Evolutionary conservation across 2,113 vertebrate genomes (phyloP), one percentile per base, ranked within the genome.

Genomic region (Embiotoca jacksoni): DNA sequence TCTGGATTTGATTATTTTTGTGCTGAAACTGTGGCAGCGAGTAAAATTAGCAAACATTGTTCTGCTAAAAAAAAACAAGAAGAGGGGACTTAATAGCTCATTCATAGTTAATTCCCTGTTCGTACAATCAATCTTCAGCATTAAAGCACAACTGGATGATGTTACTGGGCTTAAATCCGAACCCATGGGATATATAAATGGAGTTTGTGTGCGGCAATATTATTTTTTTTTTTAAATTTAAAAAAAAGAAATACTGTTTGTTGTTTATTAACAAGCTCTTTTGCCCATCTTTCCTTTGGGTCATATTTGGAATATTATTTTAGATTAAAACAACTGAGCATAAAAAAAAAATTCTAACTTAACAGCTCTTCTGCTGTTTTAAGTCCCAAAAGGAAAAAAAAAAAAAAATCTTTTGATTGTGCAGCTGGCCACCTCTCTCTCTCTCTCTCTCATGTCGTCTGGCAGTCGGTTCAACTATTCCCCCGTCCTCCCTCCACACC

Each of bases 371-470:
- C 63, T 50, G 54, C 36, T 59, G 44, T 41, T 11, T 52, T 23
- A 23, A 23, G 23, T 23, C 23, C 23, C 59, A 32, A 23, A 67
- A 3, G 60, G 23, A 23, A 23, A 23, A 23, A 23, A 23, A 23
- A 23, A 23, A 23, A 54, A 47, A 72, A 56, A 14, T 68, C 80
- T 70, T 91, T 85, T 85, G 81, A 87, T 78, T 50, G 15, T 80
- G 72, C 88, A 90, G 83, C 86, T 89, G 89, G 78, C 61, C 52
- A 78, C 62, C 44, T 81, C 46, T n/a, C n/a, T n/a, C n/a, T n/a
- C n/a, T n/a, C n/a, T n/a, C n/a, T n/a, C n/a, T 59, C 61, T 50
- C 76, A 23, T 23, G 50, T 54, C 64, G 58, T 81, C 68, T 37
- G n/a, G 57, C 31, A 23, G 79, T 78, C 36, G 68, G 37, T 77